A percentile compares a stretch with the other conserved stretches of the same genome.
phyloP scores from a whole-genome alignment of 2,888 invertebrate genomes.

The Caenorhabditis panamensis region DNA sequence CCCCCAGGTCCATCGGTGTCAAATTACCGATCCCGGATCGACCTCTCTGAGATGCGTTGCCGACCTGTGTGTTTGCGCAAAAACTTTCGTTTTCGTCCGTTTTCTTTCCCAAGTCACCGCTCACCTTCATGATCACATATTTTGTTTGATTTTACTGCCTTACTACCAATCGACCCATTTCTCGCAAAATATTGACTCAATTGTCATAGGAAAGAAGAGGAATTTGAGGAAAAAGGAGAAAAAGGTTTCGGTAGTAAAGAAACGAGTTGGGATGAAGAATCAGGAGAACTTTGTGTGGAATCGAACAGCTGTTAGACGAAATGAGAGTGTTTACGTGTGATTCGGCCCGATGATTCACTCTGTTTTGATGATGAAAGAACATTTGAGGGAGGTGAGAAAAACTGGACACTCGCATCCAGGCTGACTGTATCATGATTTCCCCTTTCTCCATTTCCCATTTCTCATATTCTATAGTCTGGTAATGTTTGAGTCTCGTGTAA shows the following conservation, averaged over 20 bases:
- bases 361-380: background rate
- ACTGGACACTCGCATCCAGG: background rate
- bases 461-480: background rate
- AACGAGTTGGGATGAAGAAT: constrained; percentile 15
- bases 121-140: constrained; percentile 47
- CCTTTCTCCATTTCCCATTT: background rate
- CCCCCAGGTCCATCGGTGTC: constrained; percentile 29
- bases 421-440: background rate
- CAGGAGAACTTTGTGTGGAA: background rate
- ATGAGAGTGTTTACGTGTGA: constrained; percentile 6
- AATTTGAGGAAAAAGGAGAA: too few relatives aligned
- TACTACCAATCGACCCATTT: constrained; percentile 47
- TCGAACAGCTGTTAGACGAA: background rate
- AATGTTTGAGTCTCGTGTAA: background rate
- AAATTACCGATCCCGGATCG: constrained; percentile 41
- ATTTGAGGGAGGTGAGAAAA: background rate
- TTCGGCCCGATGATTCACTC: background rate
- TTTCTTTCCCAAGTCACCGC: constrained; percentile 27
- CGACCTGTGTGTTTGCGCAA: constrained; percentile 43
- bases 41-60: background rate
- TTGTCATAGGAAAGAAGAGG: too few relatives aligned
- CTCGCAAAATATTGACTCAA: constrained; percentile 54
- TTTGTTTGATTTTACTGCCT: constrained; percentile 51
- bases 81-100: constrained; percentile 56
- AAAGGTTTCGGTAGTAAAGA: constrained; percentile 2